phyloP scores from a whole-genome alignment of 2,888 invertebrate species.

The Amblyteles armatorius region DNA sequence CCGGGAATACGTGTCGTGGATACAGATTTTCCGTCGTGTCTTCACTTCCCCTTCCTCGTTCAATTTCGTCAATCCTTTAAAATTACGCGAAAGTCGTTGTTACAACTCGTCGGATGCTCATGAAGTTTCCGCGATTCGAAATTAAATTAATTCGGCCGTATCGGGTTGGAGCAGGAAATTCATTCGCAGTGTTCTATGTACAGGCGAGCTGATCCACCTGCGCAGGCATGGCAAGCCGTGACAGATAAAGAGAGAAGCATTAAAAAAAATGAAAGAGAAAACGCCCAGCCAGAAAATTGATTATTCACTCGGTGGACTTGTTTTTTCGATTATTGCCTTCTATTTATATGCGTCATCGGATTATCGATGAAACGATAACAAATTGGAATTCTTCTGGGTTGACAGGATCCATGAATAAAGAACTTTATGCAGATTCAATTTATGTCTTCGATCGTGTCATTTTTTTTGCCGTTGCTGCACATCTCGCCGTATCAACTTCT shows the following conservation, averaged over 20 bases:
- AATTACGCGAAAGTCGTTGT: not conserved
- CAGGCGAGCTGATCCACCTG: not conserved
- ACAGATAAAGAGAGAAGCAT: not conserved
- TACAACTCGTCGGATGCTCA: not conserved
- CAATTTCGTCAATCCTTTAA: not conserved
- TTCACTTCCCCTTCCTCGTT: not conserved
- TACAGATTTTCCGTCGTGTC: not conserved
- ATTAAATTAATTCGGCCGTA: not conserved
- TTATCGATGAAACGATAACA: conserved; percentile 63
- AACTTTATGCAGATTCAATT: conserved; percentile 62
- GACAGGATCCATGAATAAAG: conserved; percentile 57
- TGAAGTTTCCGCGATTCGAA: not conserved
- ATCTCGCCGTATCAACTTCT: conserved; percentile 15
- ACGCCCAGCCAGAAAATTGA: conserved; percentile 8
- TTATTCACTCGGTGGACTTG: conserved; percentile 38
- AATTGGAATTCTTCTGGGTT: conserved; percentile 59
- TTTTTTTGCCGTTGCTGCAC: conserved; percentile 26
- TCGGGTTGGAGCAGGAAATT: not conserved
- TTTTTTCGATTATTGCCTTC: conserved; percentile 39
- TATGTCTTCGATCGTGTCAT: conserved; percentile 47
- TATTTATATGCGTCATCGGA: conserved; percentile 63
- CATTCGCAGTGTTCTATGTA: not conserved
- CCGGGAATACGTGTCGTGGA: not conserved
- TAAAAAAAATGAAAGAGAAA: conserved; percentile 19
- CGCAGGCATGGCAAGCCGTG: not conserved